Percentiles rank a stretch among this genome's conserved stretches.
Conservation (phyloP, 2,113 vertebrate genomes). For the Glaucidium brasilianum region DNA sequence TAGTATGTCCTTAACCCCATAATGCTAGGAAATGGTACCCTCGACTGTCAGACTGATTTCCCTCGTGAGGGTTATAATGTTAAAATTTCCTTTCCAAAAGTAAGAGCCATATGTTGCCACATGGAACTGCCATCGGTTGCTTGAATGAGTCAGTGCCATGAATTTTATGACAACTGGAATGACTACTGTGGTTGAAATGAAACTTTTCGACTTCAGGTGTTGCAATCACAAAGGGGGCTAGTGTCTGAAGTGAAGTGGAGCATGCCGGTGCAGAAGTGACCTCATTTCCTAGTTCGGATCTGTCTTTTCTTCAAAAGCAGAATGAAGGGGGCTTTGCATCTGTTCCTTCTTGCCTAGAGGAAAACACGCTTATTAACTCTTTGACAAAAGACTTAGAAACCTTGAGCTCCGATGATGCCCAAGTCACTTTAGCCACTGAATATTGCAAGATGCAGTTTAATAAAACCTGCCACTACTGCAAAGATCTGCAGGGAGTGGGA, state of each 20-base stretch:
- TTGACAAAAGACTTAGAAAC: neutral
- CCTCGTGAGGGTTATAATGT: neutral
- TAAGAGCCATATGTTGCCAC: slow-evolving; percentile 13
- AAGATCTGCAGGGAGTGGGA: neutral
- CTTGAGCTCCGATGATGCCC: neutral
- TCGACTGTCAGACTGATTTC: neutral
- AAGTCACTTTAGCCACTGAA: neutral
- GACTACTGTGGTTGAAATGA: neutral
- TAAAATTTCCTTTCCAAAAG: slow-evolving; percentile 25
- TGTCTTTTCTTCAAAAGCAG: slow-evolving; percentile 14
- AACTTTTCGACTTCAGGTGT: neutral
- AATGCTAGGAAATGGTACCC: slow-evolving; percentile 46
- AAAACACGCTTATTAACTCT: neutral
- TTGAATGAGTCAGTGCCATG: neutral
- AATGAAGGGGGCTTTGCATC: neutral
- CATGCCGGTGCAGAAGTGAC: neutral
- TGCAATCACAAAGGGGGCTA: neutral
- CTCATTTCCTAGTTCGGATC: neutral
- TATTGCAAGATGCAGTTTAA: neutral
- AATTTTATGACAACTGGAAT: neutral
- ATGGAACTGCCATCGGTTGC: neutral
- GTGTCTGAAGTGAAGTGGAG: neutral
- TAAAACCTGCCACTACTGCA: neutral
- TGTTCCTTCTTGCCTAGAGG: neutral
- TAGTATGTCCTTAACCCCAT: slow-evolving; percentile 35